Base-by-base conservation (phyloP, 1,140 invertebrate species). In the Drosophila sucinea region DNA sequence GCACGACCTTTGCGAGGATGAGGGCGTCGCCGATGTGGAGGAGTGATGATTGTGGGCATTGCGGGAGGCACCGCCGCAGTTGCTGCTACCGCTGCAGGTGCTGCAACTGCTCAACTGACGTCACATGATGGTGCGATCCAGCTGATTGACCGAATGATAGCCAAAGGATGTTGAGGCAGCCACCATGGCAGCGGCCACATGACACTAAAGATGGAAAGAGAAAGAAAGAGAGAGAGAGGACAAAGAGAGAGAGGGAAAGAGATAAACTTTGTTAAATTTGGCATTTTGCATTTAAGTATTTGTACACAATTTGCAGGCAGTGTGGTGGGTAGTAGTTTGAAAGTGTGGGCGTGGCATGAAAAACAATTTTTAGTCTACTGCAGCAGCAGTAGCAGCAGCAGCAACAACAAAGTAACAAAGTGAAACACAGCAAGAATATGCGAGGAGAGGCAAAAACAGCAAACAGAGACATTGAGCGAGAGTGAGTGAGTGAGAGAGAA, bases 41-140 rank as follows among this genome's bases (percentile, higher is more conserved):
- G 78, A 84, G 47, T 91, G 90, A 60, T 83, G 90, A 54, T 17
- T 17, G 17, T 91, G 90, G 25, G 76, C 75, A 40, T 79, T 73
- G 41, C 82, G 73, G 11, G 73, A 82, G 29, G 70, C 79, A 11
- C 40, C 67, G 11, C 62, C 90, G 74, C 91, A 92, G 79, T 87
- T 91, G 90, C 91, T 92, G 79, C 90, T 91, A 68, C 79, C 82
- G 76, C 91, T 91, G 77, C 91, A 91, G 69, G 91, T 90, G 80
- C 90, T 92, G 78, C 91, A 92, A 78, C 90, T 91, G 84, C 90
- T 92, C 41, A 90, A 90, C 81, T 92, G 89, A 47, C 91, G 91
- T 92, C 91, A 92, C 77, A 92, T 92, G 68, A 92, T 80, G 55
- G 79, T 89, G 54, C 91, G 89, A 55, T 91, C 87, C 67, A 91